Conservation (phyloP, 2,113 vertebrate genomes). For the Leptocoma aspasia region DNA sequence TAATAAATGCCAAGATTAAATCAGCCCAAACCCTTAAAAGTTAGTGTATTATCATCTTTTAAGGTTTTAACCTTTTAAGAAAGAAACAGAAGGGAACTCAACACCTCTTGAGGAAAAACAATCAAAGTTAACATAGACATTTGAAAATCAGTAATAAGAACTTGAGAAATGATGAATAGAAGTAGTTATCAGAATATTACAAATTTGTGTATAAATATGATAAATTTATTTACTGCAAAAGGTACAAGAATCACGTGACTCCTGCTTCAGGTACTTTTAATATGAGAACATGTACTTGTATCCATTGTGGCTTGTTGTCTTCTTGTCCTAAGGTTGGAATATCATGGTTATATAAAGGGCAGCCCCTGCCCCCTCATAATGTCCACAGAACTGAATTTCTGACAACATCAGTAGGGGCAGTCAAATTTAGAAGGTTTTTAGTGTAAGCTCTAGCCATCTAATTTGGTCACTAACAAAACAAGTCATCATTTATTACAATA, state of each 20-base stretch:
- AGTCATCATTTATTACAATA: background rate
- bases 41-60: background rate
- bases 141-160: background rate
- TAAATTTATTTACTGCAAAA: background rate
- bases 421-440: background rate
- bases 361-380: too few species aligned
- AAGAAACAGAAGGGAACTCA: background rate
- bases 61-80: background rate
- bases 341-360: background rate
- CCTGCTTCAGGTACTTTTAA: background rate
- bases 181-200: background rate
- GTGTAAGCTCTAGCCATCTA: background rate
- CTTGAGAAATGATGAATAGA: background rate
- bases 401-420: background rate
- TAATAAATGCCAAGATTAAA: background rate
- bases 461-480: background rate
- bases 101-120: background rate
- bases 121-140: background rate
- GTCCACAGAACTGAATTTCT: background rate
- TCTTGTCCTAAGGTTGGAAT: background rate
- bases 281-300: background rate
- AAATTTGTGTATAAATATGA: background rate
- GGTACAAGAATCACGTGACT: background rate
- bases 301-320: background rate
- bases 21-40: background rate